Conservation (phyloP, 2,113 vertebrate species). For the Calidris pugnax region DNA sequence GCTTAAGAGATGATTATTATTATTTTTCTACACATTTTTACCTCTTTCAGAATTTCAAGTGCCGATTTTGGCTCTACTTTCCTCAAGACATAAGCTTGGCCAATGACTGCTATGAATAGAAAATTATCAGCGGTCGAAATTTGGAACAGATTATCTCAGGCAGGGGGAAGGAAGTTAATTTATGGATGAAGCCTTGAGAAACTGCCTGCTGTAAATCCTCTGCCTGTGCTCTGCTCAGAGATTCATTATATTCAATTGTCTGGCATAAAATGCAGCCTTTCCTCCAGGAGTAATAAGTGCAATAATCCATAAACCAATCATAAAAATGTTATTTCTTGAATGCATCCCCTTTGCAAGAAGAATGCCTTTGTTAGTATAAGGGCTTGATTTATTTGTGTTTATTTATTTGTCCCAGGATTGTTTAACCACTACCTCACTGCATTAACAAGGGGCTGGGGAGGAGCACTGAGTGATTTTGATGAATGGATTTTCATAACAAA, state of each 20-base stretch:
- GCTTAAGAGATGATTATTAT: background rate
- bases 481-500: background rate
- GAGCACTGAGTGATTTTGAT: background rate
- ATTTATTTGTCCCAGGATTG: slow-evolving; percentile 10
- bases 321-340: slow-evolving; percentile 53
- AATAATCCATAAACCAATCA: slow-evolving; percentile 61
- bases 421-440: slow-evolving; percentile 20
- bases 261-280: slow-evolving; percentile 54
- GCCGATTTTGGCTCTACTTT: background rate
- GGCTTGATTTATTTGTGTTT: slow-evolving; percentile 41
- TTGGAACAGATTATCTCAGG: slow-evolving; percentile 49
- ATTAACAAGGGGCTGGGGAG: background rate
- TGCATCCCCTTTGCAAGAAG: slow-evolving; percentile 26
- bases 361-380: slow-evolving; percentile 24
- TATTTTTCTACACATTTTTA: background rate
- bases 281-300: slow-evolving; percentile 47
- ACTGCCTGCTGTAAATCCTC: slow-evolving; percentile 58
- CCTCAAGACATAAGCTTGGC: background rate
- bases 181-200: slow-evolving; percentile 49
- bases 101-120: slow-evolving; percentile 19
- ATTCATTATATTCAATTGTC: slow-evolving; percentile 66
- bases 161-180: slow-evolving; percentile 50
- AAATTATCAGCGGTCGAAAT: background rate
- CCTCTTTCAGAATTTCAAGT: background rate
- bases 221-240: slow-evolving; percentile 45